Conservation (phyloP, 2,113 vertebrate genomes). For the Eclectus roratus region DNA sequence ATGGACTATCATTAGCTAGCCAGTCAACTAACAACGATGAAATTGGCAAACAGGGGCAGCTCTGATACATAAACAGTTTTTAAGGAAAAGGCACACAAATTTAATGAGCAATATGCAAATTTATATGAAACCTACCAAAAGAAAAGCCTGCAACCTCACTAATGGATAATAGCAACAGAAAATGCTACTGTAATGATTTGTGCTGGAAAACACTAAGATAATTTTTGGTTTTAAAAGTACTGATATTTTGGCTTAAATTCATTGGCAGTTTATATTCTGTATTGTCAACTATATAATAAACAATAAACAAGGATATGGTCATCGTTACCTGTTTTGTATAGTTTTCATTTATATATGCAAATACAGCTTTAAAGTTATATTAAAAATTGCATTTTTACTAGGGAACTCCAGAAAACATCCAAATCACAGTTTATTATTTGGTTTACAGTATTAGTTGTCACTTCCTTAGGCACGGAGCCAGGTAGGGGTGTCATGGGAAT, state of each 20-base stretch:
- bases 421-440: neutral
- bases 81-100: neutral
- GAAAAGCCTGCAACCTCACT: neutral
- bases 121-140: neutral
- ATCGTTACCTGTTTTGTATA: neutral
- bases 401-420: neutral
- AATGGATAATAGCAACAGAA: neutral
- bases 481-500: neutral
- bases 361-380: neutral
- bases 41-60: neutral
- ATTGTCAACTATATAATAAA: slow-evolving; percentile 22
- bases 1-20: neutral
- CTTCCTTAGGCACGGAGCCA: neutral
- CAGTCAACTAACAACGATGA: neutral
- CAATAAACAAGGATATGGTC: neutral
- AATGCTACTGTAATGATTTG: neutral
- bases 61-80: neutral
- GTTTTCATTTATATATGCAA: neutral
- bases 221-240: neutral
- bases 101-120: neutral
- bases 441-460: neutral
- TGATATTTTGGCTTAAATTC: neutral
- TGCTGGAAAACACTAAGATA: neutral
- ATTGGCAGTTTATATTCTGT: slow-evolving; percentile 22
- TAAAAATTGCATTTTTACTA: neutral